Evolutionary conservation across 2,113 vertebrate species (phyloP), one percentile per base, ranked within the genome.

Genomic region (Mus pahari): DNA sequence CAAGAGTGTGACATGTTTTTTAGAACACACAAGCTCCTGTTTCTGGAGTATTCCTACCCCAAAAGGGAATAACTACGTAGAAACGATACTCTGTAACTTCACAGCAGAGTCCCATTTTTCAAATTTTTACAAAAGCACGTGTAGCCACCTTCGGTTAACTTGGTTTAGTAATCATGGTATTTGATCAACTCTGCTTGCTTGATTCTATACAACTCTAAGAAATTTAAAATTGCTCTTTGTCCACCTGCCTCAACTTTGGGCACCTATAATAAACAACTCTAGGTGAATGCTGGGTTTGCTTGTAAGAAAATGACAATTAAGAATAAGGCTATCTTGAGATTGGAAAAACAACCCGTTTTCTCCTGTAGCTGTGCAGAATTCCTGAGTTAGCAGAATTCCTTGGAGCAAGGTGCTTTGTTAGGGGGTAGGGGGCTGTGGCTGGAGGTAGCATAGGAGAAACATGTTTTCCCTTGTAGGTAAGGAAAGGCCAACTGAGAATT

Each of bases 231-330:
- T 77, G 26, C 19, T n/a, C 1, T 17, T 77, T 89, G 71, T 83
- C 71, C 7, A 53, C 36, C 26, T 10, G 36, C 36, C 26, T 50
- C 10, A 1, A 94, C 24, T 31, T 77, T 3, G 68, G 45, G 36
- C 24, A 86, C 45, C 87, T 83, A 33, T 64, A 89, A 90, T 66
- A 97, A 50, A 53, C 17, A 24, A 9, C 60, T n/a, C 22, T 20
- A 77, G 36, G 45, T 89, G 97, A 92, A 96, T 14, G 86, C 48
- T 73, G 79, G 66, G 66, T 81, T 95, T 95, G 39, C 53, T 55
- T 19, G 26, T 73, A 36, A 96, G 66, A 91, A 33, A 28, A 90
- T 64, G 48, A 48, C 39, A 91, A 86, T 82, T 55, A 93, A 91
- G 64, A 95, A 14, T 78, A 73, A 88, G 77, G 53, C 24, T 70